Base-by-base conservation (phyloP, 2,797 vertebrate species). In the Sus cebifrons region DNA sequence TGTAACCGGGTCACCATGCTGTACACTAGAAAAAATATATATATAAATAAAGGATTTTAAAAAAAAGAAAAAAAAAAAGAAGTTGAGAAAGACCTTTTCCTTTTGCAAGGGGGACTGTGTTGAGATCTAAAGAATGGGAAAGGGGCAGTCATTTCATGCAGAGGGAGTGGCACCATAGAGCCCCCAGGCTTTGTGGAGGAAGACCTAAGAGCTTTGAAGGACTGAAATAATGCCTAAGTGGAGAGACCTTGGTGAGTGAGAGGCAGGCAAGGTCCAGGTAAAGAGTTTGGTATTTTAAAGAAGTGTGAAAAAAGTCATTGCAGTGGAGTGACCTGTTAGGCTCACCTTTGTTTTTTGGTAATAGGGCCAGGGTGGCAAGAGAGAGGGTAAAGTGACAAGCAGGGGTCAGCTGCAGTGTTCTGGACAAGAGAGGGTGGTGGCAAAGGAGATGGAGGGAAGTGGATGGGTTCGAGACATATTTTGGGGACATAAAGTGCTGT, bases 391-490 rank as follows among this genome's bases (percentile, higher is more conserved):
- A 68, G n/a, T 3, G 36, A 49, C 36, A 67, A 15, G 17, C 1
- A 32, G 20, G 70, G 73, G 36, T 27, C 29, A 3, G 25, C 0
- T 18, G 15, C 21, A n/a, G 27, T 1, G 2, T 16, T 74, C 17
- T 5, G 21, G 62, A 10, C 14, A 16, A 36, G 67, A 27, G 21
- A 52, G 1, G 20, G 25, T 0, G 17, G 20, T 0, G 32, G 52
- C 29, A 7, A 20, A 1, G 8, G 75, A n/a, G 15, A 23, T 5
- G 3, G 27, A 29, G 82, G 54, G 56, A 44, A 20, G 15, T 17
- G 49, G n/a, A 0, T 60, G 65, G 49, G 7, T 14, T 3, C 4
- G 27, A 82, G 71, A 21, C 3, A 0, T 0, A 5, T 23, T 21
- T 11, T 71, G 62, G 54, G 3, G 27, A 92, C 1, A 1, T 25